A percentile compares a stretch with the other conserved stretches of the same genome.
phyloP scores from a whole-genome alignment of 1,140 invertebrate species.

The Venturia canescens region DNA sequence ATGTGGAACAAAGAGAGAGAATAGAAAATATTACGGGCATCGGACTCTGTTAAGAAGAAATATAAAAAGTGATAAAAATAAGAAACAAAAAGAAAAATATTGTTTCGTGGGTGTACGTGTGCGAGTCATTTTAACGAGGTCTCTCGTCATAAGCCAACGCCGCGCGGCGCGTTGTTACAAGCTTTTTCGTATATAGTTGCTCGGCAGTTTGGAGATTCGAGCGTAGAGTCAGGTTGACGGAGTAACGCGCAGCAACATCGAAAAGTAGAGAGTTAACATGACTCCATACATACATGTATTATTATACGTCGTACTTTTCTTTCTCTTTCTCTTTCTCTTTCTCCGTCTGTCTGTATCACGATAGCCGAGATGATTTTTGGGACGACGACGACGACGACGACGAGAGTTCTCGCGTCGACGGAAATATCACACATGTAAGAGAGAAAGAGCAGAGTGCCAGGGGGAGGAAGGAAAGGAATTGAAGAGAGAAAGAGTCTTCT shows the following conservation, averaged over 20 bases:
- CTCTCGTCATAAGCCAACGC: conserved; percentile 37
- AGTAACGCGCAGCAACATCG: conserved; percentile 37
- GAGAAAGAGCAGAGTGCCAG: background rate
- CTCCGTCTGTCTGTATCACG: conserved; percentile 21
- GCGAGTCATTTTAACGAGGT: conserved; percentile 20
- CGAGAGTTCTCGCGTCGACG: conserved; percentile 71
- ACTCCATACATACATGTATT: background rate
- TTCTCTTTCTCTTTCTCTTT: conserved; percentile 22
- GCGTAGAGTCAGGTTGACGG: conserved; percentile 32
- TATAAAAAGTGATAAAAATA: background rate
- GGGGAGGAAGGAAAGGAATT: background rate
- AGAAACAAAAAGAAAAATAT: conserved; percentile 3
- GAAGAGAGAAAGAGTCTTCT: conserved; percentile 10
- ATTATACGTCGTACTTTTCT: background rate
- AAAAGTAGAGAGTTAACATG: conserved; percentile 34
- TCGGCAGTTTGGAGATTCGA: conserved; percentile 25
- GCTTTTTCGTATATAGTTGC: conserved; percentile 8
- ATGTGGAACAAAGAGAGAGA: background rate
- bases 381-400: conserved; percentile 62
- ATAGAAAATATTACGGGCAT: conserved; percentile 15
- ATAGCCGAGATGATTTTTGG: conserved; percentile 36
- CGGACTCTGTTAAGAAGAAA: background rate
- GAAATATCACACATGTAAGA: conserved; percentile 70
- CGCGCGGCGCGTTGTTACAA: conserved; percentile 20
- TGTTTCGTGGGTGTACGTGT: background rate